Base-by-base conservation (phyloP, 37 sponge, comb jelly and placozoan species). In the Beroe forskalii region DNA sequence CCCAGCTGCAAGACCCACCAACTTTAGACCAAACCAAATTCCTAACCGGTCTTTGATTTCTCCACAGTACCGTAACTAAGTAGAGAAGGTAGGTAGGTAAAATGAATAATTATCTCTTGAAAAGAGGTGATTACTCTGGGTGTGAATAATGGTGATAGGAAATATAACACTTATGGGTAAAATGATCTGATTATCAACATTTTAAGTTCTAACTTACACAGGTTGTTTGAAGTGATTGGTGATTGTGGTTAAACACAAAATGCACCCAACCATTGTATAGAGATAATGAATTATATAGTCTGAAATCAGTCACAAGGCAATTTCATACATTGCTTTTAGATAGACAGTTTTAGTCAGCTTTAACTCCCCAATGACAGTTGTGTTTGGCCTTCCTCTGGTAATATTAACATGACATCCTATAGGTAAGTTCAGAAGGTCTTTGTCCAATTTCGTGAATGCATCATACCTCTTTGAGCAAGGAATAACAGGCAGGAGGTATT, bases 11-110 rank as follows among this genome's bases (percentile, higher is more conserved):
- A 80, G 27, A 43, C 86, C 86, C 37, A 80, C 55, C 8, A 80
- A 30, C 35, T 80, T 80, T 24, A 80, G 27, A 42, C 86, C 86
- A 80, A 80, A 80, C 86, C 86, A 80, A 12, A 80, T 30, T 28
- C 86, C 86, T 22, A 44, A 37, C n/a, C 86, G 12, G 40, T 80
- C 55, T 37, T 80, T 80, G 1, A 80, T 44, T 48, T 80, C 86
- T 9, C 86, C 86, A 42, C 55, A 42, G 55, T 80, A 80, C 27
- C 40, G 12, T 38, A 80, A 37, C 86, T 80, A 48, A 12, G 9
- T 35, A 27, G 67, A 27, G 28, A 24, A 25, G 22, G 6, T 14
- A 17, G 60, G 9, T 55, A 55, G 60, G 9, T 17, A 55, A n/a
- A 55, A 17, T 55, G 14, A 55, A 55, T 55, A 17, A 19, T 55